Base-by-base conservation (phyloP, 1,140 invertebrate species). In the Nixonia krombeini region DNA sequence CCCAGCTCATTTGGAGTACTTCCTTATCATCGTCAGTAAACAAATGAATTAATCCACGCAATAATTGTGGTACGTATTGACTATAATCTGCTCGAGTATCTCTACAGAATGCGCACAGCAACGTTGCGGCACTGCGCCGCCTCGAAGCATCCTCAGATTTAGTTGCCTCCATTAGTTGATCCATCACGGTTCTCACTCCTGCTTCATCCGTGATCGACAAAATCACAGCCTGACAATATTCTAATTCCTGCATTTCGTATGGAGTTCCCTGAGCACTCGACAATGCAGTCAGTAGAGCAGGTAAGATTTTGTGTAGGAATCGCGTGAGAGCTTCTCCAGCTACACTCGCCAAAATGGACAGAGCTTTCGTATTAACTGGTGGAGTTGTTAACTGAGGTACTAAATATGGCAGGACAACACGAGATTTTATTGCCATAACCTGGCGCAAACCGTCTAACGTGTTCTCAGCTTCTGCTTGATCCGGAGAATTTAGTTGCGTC, bases 361-460 rank as follows among this genome's bases (percentile, higher is more conserved):
- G 83, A 2, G 96, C 96, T 86, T 95, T 94, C 1, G 95, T 97
- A 84, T 99, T 98, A 4, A 95, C 92, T 38, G 91, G 91, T 10
- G 91, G 90, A 15, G 91, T 89, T 1, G 94, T 98, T 63, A 99
- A 86, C 85, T 98, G 96, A 9, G 97, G 97, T 37, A 99, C 92
- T 35, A 99, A 86, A 83, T 98, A 98, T 1, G 97, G 97, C 53
- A 99, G 83, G 18, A 99, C 96, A 0, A 96, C 96, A 65, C 94
- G 88, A 5, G 96, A 96, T 86, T 98, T 99, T 28, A 98, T 95
- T 8, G 94, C 91, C 94, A 99, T 98, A 3, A 99, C 94, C 89
- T 99, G 96, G 51, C 95, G 89, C 46, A 99, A 87, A 29, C 96
- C 97, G 85, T 99, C 96, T 42, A 99, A 86, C 0, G 96, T 95